A percentile compares a stretch with the other conserved stretches of the same genome.
Conservation (phyloP, 2,888 invertebrate species). For the Eupithecia subumbrata region DNA sequence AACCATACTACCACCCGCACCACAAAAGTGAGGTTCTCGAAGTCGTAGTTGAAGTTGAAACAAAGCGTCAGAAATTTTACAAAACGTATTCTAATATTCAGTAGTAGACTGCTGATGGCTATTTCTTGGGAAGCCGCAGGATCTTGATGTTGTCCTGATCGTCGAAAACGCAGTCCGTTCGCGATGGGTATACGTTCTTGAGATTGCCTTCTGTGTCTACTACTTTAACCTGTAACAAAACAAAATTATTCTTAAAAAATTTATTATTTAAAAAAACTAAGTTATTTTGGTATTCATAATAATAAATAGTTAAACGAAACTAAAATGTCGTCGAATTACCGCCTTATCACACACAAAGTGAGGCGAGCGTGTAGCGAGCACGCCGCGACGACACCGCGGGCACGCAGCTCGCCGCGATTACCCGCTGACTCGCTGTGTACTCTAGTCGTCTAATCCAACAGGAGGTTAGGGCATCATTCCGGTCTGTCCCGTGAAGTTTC, state of each 20-base stretch:
- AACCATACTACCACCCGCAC: not conserved
- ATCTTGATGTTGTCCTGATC: conserved; percentile 69
- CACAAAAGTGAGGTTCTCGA: not conserved
- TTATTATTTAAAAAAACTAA: too few relatives aligned
- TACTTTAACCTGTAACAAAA: conserved; percentile 85
- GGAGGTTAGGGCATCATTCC: too few relatives aligned
- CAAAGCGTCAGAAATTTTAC: not conserved
- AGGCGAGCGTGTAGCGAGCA: too few relatives aligned
- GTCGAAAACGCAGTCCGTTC: conserved; percentile 87
- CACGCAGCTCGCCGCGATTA: too few relatives aligned
- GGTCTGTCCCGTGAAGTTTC: too few relatives aligned
- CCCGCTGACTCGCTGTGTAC: too few relatives aligned
- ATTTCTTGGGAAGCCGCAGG: conserved; percentile 68
- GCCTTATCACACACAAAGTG: too few relatives aligned
- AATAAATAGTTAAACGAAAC: too few relatives aligned
- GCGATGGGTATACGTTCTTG: conserved; percentile 91
- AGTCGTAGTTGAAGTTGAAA: not conserved
- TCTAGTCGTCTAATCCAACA: too few relatives aligned
- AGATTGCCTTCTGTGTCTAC: conserved; percentile 88
- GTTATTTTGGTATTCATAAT: too few relatives aligned
- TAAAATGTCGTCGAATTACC: too few relatives aligned
- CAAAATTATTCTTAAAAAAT: not conserved
- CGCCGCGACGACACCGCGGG: too few relatives aligned
- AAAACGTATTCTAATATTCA: not conserved
- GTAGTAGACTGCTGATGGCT: conserved; percentile 39